phyloP scores from a whole-genome alignment of 53 echinoderm and acorn worm genomes.

The Holothuria leucospilota region DNA sequence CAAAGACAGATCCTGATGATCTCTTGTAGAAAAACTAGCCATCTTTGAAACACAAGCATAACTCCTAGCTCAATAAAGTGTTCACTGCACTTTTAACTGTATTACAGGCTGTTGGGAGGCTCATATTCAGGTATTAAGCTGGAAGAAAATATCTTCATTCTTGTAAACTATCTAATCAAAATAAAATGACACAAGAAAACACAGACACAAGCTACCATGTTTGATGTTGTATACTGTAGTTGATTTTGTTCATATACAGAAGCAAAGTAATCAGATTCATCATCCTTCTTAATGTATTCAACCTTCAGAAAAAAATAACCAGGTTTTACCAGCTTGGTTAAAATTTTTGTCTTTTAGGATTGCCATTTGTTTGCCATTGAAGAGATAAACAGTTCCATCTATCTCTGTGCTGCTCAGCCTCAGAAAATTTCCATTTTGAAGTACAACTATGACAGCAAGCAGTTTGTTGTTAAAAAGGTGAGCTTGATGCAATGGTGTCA shows the following conservation, averaged over 20 bases:
- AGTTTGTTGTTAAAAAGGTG: slow-evolving; percentile 85
- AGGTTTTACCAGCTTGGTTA: neutral
- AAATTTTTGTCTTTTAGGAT: slow-evolving; percentile 34
- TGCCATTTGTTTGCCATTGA: slow-evolving; percentile 94
- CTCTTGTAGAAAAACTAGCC: no score
- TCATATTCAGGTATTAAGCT: no score
- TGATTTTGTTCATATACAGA: neutral
- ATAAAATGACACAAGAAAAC: neutral
- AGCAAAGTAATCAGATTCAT: neutral
- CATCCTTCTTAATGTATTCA: neutral
- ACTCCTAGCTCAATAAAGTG: no score
- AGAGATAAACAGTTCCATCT: slow-evolving; percentile 68
- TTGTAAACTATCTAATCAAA: neutral
- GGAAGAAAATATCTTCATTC: no score
- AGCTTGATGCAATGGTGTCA: neutral
- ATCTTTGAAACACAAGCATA: no score
- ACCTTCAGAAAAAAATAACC: neutral
- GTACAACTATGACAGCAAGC: slow-evolving; percentile 69
- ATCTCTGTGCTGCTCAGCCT: slow-evolving; percentile 93
- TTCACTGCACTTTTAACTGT: no score
- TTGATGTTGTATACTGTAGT: neutral
- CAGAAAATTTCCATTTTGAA: slow-evolving; percentile 87
- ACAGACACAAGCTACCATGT: no score
- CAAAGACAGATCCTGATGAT: no score
- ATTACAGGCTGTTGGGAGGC: no score